These are phyloP conservation scores for Calidris pygmaea DNA, from an alignment of 2,113 vertebrate genomes.

Conservation along the genomic window DNA sequence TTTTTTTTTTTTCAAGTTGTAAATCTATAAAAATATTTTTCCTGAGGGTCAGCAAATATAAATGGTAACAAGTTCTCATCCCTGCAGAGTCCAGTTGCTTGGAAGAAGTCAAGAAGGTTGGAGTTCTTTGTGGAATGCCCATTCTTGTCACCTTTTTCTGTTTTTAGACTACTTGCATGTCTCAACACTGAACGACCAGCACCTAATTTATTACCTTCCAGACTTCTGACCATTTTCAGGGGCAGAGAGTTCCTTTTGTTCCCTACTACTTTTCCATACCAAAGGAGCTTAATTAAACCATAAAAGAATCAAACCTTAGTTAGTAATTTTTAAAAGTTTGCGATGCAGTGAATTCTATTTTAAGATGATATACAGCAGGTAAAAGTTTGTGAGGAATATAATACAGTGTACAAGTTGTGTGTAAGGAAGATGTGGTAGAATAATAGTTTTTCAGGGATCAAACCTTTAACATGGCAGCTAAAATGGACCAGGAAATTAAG, in stretches of 20 bases:
- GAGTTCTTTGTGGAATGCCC: background rate
- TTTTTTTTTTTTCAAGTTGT: background rate
- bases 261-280: background rate
- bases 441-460: background rate
- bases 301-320: background rate
- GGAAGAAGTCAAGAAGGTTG: background rate
- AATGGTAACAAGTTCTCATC: background rate
- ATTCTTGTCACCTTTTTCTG: background rate
- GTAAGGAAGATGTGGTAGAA: background rate
- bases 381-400: background rate
- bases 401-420: background rate
- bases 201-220: background rate
- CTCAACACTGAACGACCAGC: background rate
- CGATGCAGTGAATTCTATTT: background rate
- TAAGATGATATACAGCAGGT: background rate
- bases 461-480: background rate
- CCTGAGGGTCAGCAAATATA: background rate
- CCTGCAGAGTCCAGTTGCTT: background rate
- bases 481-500: background rate
- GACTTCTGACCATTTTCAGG: background rate
- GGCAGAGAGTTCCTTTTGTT: background rate
- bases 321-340: background rate
- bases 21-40: background rate
- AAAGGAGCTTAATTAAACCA: background rate
- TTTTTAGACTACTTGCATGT: background rate